Conservation (phyloP, 2,113 vertebrate species). For the Rhipidura dahli region DNA sequence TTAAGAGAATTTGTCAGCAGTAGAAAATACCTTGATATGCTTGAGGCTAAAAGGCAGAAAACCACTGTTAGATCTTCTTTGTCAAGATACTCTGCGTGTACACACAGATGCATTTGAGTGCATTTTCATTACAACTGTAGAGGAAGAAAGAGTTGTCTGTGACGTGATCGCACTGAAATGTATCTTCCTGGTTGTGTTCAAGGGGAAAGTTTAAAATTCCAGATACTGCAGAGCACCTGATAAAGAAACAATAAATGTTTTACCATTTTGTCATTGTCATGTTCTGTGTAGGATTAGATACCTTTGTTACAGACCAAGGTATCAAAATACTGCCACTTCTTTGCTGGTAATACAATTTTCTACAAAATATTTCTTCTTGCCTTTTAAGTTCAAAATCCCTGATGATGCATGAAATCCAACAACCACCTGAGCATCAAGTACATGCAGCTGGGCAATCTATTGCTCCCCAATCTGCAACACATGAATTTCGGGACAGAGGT, state of each 20-base stretch:
- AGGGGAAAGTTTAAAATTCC: background rate
- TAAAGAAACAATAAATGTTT: background rate
- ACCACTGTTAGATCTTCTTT: background rate
- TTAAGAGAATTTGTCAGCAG: background rate
- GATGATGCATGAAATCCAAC: background rate
- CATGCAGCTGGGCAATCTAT: background rate
- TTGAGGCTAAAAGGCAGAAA: background rate
- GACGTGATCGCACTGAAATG: background rate
- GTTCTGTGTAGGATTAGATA: background rate
- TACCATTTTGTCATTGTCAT: background rate
- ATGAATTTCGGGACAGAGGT: background rate
- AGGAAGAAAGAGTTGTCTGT: background rate
- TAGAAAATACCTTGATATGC: background rate
- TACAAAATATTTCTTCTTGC: background rate
- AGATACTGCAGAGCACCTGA: background rate
- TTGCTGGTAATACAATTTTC: background rate
- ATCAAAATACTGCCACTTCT: background rate
- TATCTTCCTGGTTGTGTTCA: background rate
- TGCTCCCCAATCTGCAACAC: background rate
- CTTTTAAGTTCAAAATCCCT: conserved; percentile 31
- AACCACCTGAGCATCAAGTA: background rate
- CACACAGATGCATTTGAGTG: background rate
- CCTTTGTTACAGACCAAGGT: background rate
- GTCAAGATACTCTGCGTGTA: background rate
- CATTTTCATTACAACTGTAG: background rate